Conservation (phyloP, 2,888 invertebrate species). For the Drosophila seclusa region DNA sequence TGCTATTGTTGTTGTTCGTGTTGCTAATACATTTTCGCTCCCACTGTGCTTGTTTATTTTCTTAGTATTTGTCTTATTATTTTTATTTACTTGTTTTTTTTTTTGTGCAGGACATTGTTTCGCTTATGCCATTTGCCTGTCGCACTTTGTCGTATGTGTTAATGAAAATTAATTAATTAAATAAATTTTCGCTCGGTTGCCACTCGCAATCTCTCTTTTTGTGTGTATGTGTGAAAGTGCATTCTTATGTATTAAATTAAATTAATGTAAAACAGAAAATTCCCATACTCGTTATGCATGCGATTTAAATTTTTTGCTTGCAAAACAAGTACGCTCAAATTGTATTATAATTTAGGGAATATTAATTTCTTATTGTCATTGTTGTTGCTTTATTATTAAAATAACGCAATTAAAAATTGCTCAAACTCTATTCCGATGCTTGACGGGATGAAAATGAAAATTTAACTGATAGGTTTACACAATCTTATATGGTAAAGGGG, state of each 20-base stretch:
- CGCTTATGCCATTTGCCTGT: constrained; percentile 38
- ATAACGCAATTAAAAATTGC: neutral
- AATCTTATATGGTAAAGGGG: neutral
- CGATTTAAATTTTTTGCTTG: neutral
- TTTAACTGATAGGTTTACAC: neutral
- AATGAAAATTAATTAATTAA: constrained; percentile 78
- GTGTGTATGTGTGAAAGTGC: constrained; percentile 29
- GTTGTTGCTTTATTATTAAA: neutral
- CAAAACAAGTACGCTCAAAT: neutral
- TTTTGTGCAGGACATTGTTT: constrained; percentile 30
- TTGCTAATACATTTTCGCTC: constrained; percentile 15
- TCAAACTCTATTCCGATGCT: neutral
- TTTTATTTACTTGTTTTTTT: constrained; percentile 8
- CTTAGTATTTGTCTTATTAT: constrained; percentile 2
- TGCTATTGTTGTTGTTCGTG: constrained; percentile 3
- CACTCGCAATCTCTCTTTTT: constrained; percentile 20
- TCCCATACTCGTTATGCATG: neutral
- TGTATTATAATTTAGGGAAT: neutral
- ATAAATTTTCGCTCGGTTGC: constrained; percentile 67
- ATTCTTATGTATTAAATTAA: constrained; percentile 49
- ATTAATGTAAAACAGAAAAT: constrained; percentile 3
- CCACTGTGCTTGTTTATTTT: neutral
- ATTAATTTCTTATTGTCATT: neutral
- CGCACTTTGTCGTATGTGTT: constrained; percentile 65
- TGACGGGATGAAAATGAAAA: neutral